Conservation (phyloP, 1,140 invertebrate species). For the Hestina assimilis region DNA sequence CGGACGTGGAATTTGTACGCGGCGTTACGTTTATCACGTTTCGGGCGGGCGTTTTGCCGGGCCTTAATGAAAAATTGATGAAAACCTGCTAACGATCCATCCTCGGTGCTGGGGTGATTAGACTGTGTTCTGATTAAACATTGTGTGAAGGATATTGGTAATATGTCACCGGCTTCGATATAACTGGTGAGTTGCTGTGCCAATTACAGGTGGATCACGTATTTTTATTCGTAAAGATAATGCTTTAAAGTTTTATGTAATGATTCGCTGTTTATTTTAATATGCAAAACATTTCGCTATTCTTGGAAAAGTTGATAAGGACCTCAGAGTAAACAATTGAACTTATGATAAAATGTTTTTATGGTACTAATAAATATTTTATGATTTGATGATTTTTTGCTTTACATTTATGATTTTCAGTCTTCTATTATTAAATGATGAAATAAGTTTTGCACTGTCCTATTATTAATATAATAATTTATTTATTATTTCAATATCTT, state of each 20-base stretch:
- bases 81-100: constrained; percentile 50
- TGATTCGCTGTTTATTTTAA: too few species aligned
- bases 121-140: constrained; percentile 51
- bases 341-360: too few species aligned
- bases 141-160: constrained; percentile 47
- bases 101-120: constrained; percentile 32
- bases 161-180: constrained; percentile 36
- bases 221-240: background rate
- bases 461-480: too few species aligned
- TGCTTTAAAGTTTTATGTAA: background rate
- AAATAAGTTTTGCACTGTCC: too few species aligned
- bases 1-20: constrained; percentile 37
- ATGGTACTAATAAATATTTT: too few species aligned
- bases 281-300: too few species aligned
- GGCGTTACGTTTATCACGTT: constrained; percentile 33
- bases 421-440: too few species aligned
- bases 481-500: too few species aligned
- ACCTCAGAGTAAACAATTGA: too few species aligned
- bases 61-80: constrained; percentile 68
- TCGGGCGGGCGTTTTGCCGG: constrained; percentile 57
- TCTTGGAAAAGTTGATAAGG: too few species aligned
- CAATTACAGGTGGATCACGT: constrained; percentile 16
- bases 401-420: too few species aligned
- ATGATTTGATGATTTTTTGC: too few species aligned
- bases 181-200: constrained; percentile 43